These are phyloP conservation scores for Argyra leucocephala DNA, from an alignment of 2,888 invertebrate genomes.

Conservation along the genomic window DNA sequence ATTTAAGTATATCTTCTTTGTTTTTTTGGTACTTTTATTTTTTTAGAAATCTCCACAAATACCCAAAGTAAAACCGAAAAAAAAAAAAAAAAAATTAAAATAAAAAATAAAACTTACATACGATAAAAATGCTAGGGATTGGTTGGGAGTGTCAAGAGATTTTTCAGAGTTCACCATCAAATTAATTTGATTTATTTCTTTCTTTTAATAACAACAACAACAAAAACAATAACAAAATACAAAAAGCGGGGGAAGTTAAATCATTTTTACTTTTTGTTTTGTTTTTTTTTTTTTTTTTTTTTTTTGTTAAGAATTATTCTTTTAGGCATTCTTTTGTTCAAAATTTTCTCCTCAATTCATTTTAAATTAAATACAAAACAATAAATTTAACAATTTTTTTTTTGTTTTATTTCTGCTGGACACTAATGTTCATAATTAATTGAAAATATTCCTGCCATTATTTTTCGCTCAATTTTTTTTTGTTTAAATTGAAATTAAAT, in stretches of 20 bases:
- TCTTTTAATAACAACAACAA: not conserved
- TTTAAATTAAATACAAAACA: too few species aligned
- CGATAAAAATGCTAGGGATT: not conserved
- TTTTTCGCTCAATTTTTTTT: not conserved
- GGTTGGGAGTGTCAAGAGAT: not conserved
- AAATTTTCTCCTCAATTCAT: too few species aligned
- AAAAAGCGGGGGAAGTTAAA: not conserved
- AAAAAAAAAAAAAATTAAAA: not conserved
- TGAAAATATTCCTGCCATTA: not conserved
- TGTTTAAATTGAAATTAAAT: not conserved
- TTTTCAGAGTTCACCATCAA: not conserved
- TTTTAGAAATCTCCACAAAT: not conserved
- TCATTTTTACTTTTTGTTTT: too few species aligned
- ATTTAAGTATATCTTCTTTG: not conserved
- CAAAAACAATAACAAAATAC: not conserved
- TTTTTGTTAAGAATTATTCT: too few species aligned
- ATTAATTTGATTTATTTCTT: slow-evolving; percentile 6
- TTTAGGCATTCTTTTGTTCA: too few species aligned
- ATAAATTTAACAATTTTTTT: too few species aligned
- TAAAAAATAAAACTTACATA: not conserved
- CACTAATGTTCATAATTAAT: too few species aligned
- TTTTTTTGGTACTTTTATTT: not conserved
- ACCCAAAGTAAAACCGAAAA: not conserved
- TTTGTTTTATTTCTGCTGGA: too few species aligned
- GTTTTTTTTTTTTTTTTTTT: too few species aligned